A percentile compares a stretch with the other conserved stretches of the same genome.
Evolutionary conservation across 2,888 invertebrate species (phyloP).

Genomic region (Drosophila formosana): DNA sequence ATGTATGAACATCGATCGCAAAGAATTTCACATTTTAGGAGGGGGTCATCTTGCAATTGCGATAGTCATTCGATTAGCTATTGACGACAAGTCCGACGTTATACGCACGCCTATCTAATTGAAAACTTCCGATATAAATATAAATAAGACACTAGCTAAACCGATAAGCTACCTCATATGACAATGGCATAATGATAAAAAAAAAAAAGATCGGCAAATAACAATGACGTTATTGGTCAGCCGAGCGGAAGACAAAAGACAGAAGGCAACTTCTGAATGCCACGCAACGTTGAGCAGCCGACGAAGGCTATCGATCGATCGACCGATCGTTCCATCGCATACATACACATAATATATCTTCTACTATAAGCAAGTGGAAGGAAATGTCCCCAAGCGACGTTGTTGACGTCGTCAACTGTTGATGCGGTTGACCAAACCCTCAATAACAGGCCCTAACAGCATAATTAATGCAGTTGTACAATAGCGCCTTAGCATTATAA

Average conservation of each 20-base stretch:
- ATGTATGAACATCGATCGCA: not conserved
- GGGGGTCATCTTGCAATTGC: conserved; percentile 23
- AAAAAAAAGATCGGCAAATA: conserved; percentile 4
- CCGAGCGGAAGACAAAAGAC: conserved; percentile 41
- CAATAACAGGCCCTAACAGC: conserved; percentile 26
- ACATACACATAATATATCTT: not conserved
- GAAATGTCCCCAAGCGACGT: conserved; percentile 12
- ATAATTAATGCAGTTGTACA: conserved; percentile 7
- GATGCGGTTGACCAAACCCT: conserved; percentile 20
- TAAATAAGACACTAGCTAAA: conserved; percentile 19
- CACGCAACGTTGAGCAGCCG: conserved; percentile 46
- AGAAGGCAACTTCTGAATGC: conserved; percentile 28
- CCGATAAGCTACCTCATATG: conserved; percentile 29
- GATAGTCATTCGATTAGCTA: conserved; percentile 21
- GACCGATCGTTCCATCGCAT: not conserved
- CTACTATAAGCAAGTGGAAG: not conserved
- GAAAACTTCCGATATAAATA: conserved; percentile 62
- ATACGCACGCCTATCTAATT: conserved; percentile 54
- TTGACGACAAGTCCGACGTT: conserved; percentile 11
- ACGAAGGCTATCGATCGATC: conserved; percentile 23
- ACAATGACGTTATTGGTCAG: conserved; percentile 45
- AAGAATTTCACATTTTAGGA: not conserved
- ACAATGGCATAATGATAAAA: conserved; percentile 15
- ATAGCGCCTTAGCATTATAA: conserved; percentile 1
- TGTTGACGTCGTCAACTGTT: conserved; percentile 12